Percentiles rank a stretch among this genome's conserved stretches.
These are phyloP conservation scores for Uropsilus gracilis DNA, from an alignment of 2,113 vertebrate genomes.

Conservation along the genomic window DNA sequence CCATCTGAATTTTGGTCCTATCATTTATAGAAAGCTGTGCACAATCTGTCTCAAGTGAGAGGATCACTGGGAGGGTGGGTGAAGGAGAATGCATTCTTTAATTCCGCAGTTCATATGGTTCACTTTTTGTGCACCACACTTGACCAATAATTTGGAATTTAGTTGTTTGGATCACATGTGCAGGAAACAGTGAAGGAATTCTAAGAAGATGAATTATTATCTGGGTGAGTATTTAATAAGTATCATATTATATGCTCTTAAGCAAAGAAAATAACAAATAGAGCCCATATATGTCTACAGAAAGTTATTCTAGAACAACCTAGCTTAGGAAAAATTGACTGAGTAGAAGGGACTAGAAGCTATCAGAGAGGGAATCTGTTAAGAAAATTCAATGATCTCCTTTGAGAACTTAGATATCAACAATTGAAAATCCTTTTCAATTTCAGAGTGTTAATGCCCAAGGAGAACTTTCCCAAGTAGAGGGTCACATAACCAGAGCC, in stretches of 20 bases:
- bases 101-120: background rate
- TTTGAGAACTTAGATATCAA: background rate
- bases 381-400: background rate
- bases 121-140: background rate
- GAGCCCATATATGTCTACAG: background rate
- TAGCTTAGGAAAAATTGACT: background rate
- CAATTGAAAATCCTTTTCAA: constrained; percentile 19
- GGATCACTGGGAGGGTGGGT: background rate
- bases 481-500: background rate
- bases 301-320: constrained; percentile 58
- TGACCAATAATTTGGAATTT: constrained; percentile 18
- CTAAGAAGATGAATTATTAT: constrained; percentile 21
- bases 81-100: background rate
- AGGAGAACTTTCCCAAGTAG: background rate
- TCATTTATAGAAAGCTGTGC: background rate
- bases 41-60: background rate
- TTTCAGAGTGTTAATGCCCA: background rate
- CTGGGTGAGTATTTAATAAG: background rate
- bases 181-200: constrained; percentile 27
- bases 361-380: background rate
- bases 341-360: background rate
- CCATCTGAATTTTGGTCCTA: background rate
- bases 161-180: background rate
- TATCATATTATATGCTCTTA: background rate
- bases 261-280: constrained; percentile 30